phyloP scores from a whole-genome alignment of 1,140 invertebrate genomes.

The Geopemphigus sp. region DNA sequence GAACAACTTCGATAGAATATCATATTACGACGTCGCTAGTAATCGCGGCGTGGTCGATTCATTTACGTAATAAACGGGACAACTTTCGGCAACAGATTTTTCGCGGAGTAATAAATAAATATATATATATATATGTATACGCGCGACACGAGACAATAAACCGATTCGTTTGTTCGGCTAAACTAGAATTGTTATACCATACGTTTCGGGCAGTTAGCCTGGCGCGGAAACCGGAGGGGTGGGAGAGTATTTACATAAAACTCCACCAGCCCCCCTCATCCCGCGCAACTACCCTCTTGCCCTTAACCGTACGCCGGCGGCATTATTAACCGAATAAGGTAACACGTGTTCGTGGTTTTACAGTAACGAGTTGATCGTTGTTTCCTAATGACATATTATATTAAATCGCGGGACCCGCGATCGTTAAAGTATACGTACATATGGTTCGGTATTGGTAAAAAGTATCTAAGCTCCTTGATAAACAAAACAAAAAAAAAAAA shows the following conservation, averaged over 20 bases:
- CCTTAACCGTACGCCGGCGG: not conserved
- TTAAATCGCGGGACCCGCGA: not conserved
- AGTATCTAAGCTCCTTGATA: slow-evolving; percentile 18
- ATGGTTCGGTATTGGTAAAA: too few species aligned
- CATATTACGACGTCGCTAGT: too few species aligned
- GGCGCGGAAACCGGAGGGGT: too few species aligned
- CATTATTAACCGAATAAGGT: slow-evolving; percentile 12
- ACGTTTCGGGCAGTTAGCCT: too few species aligned
- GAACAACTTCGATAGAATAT: not conserved
- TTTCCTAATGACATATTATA: not conserved
- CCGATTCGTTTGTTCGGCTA: not conserved
- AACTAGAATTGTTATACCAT: not conserved
- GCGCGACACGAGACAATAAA: too few species aligned
- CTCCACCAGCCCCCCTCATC: not conserved
- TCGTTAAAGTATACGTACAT: not conserved
- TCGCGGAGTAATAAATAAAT: too few species aligned
- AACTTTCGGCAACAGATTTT: too few species aligned
- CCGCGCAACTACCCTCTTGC: too few species aligned
- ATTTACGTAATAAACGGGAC: too few species aligned
- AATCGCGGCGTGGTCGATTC: too few species aligned
- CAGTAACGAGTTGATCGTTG: not conserved
- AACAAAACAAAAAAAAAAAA: not conserved
- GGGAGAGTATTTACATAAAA: slow-evolving; percentile 28
- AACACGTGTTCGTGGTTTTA: slow-evolving; percentile 17
- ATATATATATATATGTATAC: too few species aligned